Evolutionary conservation across 2,113 vertebrate genomes (phyloP), one percentile per base, ranked within the genome.

Genomic region (Neotoma lepida): DNA sequence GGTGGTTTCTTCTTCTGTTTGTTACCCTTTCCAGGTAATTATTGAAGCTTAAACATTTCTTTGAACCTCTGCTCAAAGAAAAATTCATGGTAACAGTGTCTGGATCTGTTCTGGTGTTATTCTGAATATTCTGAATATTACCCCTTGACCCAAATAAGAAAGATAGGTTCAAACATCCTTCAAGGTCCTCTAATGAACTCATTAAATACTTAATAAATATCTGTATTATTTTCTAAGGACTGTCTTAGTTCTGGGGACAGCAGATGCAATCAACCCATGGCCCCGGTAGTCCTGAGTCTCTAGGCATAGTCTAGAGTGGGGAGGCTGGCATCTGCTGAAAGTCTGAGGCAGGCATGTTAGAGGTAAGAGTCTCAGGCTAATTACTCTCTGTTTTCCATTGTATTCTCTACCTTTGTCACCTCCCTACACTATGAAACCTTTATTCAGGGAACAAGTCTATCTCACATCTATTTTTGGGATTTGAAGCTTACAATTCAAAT

Each of bases 31-130:
- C 24, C 70, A 26, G 39, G 51, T 46, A 82, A 61, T 78, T 70
- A 44, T 22, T 89, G 8, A 80, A 71, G 39, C 89, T 91, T 94
- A 92, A 89, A 66, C 30, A 24, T 88, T 94, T 91, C 92, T 41
- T 86, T 85, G 22, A 2, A 71, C 13, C 28, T 82, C 26, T 88
- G 0, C 54, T 61, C 17, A 49, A 86, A 86, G 18, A 58, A 30
- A 49, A 24, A 15, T 26, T 35, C n/a, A 13, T 39, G 10, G 66
- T 51, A 63, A 5, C 5, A 78, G 6, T 70, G 64, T 68, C 84
- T 44, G 56, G 1, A 20, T 58, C n/a, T 4, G 85, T 92, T 41
- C 41, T 81, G 3, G 6, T 86, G 18, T 78, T 90, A 51, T 41
- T 61, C 24, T 74, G 78, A 93, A 82, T 73, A 56, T 33, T 1